Evolutionary conservation across 1,140 invertebrate genomes (phyloP).

Genomic region (Atta cephalotes): DNA sequence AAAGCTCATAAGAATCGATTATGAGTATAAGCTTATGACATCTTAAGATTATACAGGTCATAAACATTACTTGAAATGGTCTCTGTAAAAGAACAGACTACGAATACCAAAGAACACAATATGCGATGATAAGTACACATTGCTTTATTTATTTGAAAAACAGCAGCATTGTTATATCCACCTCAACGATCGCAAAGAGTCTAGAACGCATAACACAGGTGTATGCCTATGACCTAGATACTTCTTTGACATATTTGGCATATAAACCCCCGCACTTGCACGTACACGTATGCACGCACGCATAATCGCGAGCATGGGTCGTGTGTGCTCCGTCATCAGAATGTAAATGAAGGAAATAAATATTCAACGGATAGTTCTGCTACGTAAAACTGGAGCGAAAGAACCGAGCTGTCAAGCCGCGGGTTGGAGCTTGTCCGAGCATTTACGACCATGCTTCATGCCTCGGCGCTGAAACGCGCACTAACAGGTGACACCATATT

Average conservation of each 20-base stretch:
- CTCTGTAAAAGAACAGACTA: no score
- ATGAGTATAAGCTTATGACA: no score
- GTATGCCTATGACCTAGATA: constrained; percentile 38
- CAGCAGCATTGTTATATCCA: neutral
- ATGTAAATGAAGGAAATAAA: neutral
- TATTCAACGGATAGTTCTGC: neutral
- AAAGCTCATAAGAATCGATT: no score
- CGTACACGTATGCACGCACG: neutral
- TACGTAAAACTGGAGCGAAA: neutral
- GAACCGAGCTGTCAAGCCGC: neutral
- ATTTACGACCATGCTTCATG: neutral
- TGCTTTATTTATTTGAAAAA: no score
- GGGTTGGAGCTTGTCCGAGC: neutral
- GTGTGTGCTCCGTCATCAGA: neutral
- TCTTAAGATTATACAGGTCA: no score
- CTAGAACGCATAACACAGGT: neutral
- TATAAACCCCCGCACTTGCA: neutral
- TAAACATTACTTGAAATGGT: no score
- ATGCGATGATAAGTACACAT: neutral
- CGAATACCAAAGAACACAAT: neutral
- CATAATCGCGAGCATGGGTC: neutral
- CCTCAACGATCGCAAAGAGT: neutral
- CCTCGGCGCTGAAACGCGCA: neutral
- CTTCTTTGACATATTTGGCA: constrained; percentile 2
- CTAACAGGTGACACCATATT: constrained; percentile 57